A percentile compares a stretch with the other conserved stretches of the same genome.
Conservation (phyloP, 2,888 invertebrate species). For the Tachina grossa region DNA sequence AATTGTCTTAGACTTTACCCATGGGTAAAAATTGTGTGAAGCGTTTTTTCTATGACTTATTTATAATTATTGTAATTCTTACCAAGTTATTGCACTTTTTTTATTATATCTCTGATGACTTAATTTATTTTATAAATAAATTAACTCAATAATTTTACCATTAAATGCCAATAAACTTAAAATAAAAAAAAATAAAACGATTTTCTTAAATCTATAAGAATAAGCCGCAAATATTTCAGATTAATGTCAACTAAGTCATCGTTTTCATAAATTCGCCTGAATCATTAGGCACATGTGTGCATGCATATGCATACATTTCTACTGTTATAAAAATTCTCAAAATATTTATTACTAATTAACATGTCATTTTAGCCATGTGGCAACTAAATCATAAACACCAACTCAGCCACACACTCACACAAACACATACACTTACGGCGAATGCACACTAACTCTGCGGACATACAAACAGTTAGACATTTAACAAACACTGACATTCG, state of each 20-base stretch:
- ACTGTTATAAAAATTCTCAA: conserved; percentile 60
- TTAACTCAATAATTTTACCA: not conserved
- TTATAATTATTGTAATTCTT: no score
- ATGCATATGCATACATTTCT: conserved; percentile 9
- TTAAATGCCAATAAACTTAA: not conserved
- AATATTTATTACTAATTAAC: conserved; percentile 72
- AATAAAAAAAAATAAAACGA: not conserved
- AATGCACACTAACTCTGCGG: not conserved
- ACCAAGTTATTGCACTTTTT: not conserved
- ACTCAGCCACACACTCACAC: conserved; percentile 53
- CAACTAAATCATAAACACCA: conserved; percentile 71
- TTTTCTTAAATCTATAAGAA: not conserved
- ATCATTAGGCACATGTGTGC: conserved; percentile 37
- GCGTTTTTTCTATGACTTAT: no score
- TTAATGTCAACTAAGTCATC: conserved; percentile 27
- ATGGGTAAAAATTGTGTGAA: no score
- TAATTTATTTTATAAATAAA: not conserved
- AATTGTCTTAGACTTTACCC: no score
- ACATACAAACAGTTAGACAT: conserved; percentile 39
- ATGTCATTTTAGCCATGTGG: conserved; percentile 71
- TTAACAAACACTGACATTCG: conserved; percentile 62
- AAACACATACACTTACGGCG: not conserved
- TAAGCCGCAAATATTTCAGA: conserved; percentile 15
- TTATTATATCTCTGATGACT: not conserved
- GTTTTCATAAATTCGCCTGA: conserved; percentile 15